Conservation (phyloP, 2,113 vertebrate genomes). For the Pomatostomus ruficeps region DNA sequence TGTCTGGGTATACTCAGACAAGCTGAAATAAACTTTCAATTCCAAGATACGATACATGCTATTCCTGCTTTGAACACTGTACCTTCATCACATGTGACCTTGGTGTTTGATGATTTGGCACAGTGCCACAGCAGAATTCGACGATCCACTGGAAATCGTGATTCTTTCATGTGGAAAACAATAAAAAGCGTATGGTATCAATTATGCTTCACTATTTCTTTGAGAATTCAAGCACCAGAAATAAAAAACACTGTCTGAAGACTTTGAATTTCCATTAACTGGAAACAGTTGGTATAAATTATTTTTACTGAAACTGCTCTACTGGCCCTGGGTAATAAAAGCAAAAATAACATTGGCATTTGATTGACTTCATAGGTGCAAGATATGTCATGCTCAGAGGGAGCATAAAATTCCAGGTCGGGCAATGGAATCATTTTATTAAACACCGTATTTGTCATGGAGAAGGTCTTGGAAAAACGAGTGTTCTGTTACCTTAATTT, state of each 20-base stretch:
- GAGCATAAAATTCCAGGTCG: background rate
- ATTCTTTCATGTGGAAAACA: conserved; percentile 59
- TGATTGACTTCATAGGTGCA: conserved; percentile 36
- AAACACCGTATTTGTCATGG: background rate
- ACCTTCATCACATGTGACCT: background rate
- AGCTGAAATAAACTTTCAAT: background rate
- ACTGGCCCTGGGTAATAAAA: conserved; percentile 36
- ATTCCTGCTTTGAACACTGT: background rate
- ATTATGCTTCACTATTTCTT: background rate
- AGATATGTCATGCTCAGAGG: conserved; percentile 30
- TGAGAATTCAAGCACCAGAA: conserved; percentile 22
- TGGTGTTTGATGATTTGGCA: background rate
- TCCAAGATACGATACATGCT: background rate
- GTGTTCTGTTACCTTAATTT: background rate
- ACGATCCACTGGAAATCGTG: background rate
- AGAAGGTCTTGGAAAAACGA: background rate
- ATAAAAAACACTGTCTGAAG: conserved; percentile 24
- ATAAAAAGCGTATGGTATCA: conserved; percentile 24
- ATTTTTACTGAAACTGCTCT: conserved; percentile 38
- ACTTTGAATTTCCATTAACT: conserved; percentile 28
- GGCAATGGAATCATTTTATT: background rate
- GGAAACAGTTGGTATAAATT: conserved; percentile 62
- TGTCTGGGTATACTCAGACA: background rate
- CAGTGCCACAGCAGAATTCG: background rate
- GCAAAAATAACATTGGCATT: conserved; percentile 14